A percentile compares a stretch with the other conserved stretches of the same genome.
Evolutionary conservation across 2,888 invertebrate species (phyloP).

Genomic region (Troglohyphantes excavatus): DNA sequence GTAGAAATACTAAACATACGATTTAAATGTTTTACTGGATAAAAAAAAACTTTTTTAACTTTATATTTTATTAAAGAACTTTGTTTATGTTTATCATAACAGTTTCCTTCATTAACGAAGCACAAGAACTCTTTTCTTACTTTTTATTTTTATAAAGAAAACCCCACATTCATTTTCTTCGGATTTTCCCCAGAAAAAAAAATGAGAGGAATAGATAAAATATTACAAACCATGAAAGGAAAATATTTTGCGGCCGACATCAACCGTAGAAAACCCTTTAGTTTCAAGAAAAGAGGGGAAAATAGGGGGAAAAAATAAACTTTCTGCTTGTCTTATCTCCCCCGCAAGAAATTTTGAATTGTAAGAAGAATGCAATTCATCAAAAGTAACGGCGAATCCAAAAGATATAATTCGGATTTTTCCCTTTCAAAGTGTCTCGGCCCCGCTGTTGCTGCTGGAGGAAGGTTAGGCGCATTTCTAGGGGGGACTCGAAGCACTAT

Average conservation of each 20-base stretch:
- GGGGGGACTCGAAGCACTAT: neutral
- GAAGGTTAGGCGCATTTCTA: neutral
- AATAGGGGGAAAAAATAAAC: constrained; percentile 30
- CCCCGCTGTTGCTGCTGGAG: neutral
- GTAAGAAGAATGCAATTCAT: constrained; percentile 67
- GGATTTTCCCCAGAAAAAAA: neutral
- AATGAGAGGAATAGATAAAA: constrained; percentile 8
- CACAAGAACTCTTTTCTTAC: too few species aligned
- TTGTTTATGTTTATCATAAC: too few species aligned
- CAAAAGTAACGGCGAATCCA: constrained; percentile 53
- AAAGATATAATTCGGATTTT: constrained; percentile 53
- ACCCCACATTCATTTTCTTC: neutral
- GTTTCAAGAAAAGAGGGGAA: constrained; percentile 27
- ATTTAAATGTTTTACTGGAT: too few species aligned
- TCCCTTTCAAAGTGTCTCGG: neutral
- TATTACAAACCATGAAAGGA: constrained; percentile 14
- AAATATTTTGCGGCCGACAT: constrained; percentile 38
- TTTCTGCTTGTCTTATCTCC: constrained; percentile 30
- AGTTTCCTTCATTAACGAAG: too few species aligned
- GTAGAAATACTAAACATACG: too few species aligned
- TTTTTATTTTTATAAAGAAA: neutral
- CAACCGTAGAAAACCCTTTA: constrained; percentile 21
- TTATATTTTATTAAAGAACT: too few species aligned
- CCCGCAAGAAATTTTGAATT: constrained; percentile 58
- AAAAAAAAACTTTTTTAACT: too few species aligned